Percentiles rank a stretch among this genome's conserved stretches.
These are phyloP conservation scores for Pemphigus obesinymphae DNA, from an alignment of 1,140 invertebrate genomes.

Conservation along the genomic window DNA sequence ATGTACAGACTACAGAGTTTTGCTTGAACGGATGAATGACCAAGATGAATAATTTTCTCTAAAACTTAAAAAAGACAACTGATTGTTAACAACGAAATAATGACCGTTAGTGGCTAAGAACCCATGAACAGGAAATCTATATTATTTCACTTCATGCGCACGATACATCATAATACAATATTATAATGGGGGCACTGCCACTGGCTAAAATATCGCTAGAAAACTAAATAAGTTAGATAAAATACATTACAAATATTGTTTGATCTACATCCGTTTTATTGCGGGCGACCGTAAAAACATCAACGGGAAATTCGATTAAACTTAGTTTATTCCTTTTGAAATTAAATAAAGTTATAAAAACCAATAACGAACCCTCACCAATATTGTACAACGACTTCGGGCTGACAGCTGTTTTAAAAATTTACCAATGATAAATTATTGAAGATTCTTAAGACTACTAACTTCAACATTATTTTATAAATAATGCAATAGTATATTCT, in stretches of 20 bases:
- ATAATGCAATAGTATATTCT: neutral
- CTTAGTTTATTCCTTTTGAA: neutral
- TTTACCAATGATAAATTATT: neutral
- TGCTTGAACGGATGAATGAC: neutral
- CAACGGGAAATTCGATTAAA: neutral
- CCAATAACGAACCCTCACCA: neutral
- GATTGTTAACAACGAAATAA: neutral
- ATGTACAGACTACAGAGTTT: neutral
- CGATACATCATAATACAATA: neutral
- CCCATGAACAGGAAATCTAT: neutral
- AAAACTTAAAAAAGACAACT: neutral
- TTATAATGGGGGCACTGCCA: neutral
- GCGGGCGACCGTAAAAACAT: neutral
- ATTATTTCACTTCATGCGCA: neutral
- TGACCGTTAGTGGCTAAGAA: neutral
- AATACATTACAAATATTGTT: neutral
- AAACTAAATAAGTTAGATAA: neutral
- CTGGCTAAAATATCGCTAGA: neutral
- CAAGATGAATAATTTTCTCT: neutral
- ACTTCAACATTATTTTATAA: neutral
- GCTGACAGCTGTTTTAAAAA: conserved; percentile 8
- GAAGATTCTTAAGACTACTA: neutral
- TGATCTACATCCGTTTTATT: neutral
- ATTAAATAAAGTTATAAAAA: neutral
- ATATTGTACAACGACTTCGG: neutral